Evolutionary conservation across 2,113 vertebrate species (phyloP).

Genomic region (Pterophyllum scalare): DNA sequence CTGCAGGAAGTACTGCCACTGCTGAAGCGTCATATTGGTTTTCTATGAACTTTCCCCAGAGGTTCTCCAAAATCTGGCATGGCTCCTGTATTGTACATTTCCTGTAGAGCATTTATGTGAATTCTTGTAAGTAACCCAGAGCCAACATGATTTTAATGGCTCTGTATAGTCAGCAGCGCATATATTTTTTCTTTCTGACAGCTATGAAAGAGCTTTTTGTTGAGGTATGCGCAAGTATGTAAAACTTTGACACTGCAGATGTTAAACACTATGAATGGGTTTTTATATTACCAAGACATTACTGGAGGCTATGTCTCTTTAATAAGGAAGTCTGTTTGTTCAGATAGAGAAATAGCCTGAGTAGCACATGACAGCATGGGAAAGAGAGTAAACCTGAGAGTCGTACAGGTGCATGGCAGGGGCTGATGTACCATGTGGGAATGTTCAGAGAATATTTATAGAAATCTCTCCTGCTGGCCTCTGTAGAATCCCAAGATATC

Average conservation of each 20-base stretch:
- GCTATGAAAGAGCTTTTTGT: conserved; percentile 69
- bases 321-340: conserved; percentile 29
- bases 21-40: conserved; percentile 9
- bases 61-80: conserved; percentile 23
- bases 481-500: conserved; percentile 71
- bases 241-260: conserved; percentile 27
- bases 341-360: conserved; percentile 28
- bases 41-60: conserved; percentile 16
- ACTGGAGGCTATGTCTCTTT: conserved; percentile 28
- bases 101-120: conserved; percentile 34
- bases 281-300: conserved; percentile 12
- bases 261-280: conserved; percentile 15
- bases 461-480: conserved; percentile 62
- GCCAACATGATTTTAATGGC: conserved; percentile 32
- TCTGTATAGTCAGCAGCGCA: conserved; percentile 32
- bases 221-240: conserved; percentile 41
- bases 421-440: conserved; percentile 64
- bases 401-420: conserved; percentile 65
- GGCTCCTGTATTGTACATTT: conserved; percentile 25
- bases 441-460: conserved; percentile 76
- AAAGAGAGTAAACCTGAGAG: conserved; percentile 60
- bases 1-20: conserved; percentile 7
- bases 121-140: conserved; percentile 33
- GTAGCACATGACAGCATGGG: conserved; percentile 38
- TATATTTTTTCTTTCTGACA: conserved; percentile 16